phyloP scores from a whole-genome alignment of 2,797 vertebrate genomes.

The Gallinago stenura region DNA sequence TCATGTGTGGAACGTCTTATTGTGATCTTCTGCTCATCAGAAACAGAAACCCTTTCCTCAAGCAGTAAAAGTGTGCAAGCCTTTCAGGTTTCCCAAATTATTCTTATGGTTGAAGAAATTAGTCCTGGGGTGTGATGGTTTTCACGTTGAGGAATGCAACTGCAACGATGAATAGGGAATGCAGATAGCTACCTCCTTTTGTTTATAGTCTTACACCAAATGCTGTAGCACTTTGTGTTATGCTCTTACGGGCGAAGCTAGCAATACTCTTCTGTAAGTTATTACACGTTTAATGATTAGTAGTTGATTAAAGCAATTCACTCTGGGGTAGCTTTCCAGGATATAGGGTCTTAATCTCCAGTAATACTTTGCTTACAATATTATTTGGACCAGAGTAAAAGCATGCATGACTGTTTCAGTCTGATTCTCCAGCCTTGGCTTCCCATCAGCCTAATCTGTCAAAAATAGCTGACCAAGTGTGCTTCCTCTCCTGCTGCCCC shows the following conservation, averaged over 20 bases:
- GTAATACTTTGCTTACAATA: background rate
- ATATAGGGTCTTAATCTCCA: background rate
- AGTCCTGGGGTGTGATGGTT: background rate
- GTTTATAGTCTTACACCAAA: background rate
- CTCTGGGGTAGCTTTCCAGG: background rate
- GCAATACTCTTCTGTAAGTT: background rate
- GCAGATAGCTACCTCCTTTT: background rate
- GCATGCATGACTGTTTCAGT: background rate
- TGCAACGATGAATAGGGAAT: background rate
- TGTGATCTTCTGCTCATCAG: background rate
- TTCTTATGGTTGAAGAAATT: fast-evolving
- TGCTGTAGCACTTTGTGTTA: fast-evolving
- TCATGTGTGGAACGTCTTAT: background rate
- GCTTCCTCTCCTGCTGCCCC: conserved; percentile 41
- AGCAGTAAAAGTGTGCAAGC: background rate
- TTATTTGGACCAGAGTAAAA: background rate
- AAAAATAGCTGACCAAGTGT: conserved; percentile 31
- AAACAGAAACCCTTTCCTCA: background rate
- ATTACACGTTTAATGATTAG: background rate
- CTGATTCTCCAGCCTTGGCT: conserved; percentile 5
- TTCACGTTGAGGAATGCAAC: fast-evolving
- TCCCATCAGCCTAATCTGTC: background rate
- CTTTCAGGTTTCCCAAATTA: background rate
- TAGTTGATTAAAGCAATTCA: background rate
- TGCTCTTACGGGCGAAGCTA: fast-evolving